Base-by-base conservation (phyloP, 2,797 vertebrate species). In the Mormyrops attenuatus region DNA sequence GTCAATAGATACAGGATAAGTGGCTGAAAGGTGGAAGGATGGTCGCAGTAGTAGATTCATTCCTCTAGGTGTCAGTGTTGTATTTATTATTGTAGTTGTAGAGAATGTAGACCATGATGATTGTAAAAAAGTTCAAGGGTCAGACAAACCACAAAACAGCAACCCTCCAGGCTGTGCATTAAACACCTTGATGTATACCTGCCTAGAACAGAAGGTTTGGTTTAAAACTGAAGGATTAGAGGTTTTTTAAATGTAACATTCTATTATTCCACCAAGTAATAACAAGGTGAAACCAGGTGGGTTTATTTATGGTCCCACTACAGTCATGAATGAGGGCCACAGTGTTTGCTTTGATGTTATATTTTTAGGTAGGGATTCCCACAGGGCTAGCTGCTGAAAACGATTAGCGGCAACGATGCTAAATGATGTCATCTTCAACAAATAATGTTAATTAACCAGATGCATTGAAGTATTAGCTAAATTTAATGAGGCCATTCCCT, bases 51-150 rank as follows among this genome's bases (percentile, higher is more conserved):
- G 73, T 49, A 9, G 9, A 22, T 8, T 85, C 20, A 44, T 85
- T 47, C 44, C 82, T 49, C 47, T 85, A 85, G 82, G 82, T 85
- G 82, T 85, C 82, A 85, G 47, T 85, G 82, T 50, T 85, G 82
- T 50, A 26, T 26, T 0, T 49, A 13, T 30, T 49, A 26, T 85
- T 50, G 20, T 50, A 85, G n/a, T 5, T 49, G 47, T 85, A 30
- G n/a, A 50, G 9, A n/a, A 26, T 6, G n/a, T 85, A 30, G 44
- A 50, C 41, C 8, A 26, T 26, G 3, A 50, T 9, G 4, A 22
- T 26, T 22, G n/a, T 22, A 49, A 22, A 50, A 22, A 22, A 49
- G 9, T 49, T 85, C 22, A 50, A 85, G 82, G n/a, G 47, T 85
- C 22, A 85, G 9, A 9, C 44, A 52, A 85, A 50, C 47, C 11